phyloP scores from a whole-genome alignment of 53 echinoderm and acorn worm species.

The Mesocentrotus franciscanus region DNA sequence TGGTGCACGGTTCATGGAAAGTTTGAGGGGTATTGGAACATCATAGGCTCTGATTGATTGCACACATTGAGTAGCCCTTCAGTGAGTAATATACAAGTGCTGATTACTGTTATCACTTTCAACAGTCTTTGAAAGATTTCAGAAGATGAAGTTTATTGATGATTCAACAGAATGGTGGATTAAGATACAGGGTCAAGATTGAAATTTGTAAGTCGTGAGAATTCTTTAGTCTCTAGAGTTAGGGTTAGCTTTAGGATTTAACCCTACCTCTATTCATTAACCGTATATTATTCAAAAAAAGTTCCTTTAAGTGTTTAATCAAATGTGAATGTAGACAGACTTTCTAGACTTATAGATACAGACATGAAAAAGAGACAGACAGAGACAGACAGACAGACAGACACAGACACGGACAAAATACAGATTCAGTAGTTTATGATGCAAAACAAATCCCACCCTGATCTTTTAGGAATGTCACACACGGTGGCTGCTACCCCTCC shows the following conservation, averaged over 20 bases:
- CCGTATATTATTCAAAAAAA: background rate
- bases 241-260: background rate
- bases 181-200: background rate
- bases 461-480: conserved; percentile 82
- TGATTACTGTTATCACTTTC: background rate
- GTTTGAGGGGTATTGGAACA: background rate
- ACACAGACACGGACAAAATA: background rate
- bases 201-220: background rate
- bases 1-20: background rate
- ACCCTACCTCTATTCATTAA: background rate
- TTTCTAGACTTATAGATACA: too few species aligned
- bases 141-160: background rate
- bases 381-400: too few species aligned
- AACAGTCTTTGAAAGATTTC: background rate
- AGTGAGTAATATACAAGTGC: conserved; percentile 30
- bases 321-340: background rate
- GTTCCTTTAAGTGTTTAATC: background rate
- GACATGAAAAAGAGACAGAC: too few species aligned
- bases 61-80: background rate
- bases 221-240: background rate
- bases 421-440: background rate
- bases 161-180: background rate
- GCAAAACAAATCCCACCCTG: background rate
- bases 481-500: conserved; percentile 86
- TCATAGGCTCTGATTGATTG: background rate